Evolutionary conservation across 2,113 vertebrate species (phyloP), one percentile per base, ranked within the genome.

Genomic region (Geothlypis trichas): DNA sequence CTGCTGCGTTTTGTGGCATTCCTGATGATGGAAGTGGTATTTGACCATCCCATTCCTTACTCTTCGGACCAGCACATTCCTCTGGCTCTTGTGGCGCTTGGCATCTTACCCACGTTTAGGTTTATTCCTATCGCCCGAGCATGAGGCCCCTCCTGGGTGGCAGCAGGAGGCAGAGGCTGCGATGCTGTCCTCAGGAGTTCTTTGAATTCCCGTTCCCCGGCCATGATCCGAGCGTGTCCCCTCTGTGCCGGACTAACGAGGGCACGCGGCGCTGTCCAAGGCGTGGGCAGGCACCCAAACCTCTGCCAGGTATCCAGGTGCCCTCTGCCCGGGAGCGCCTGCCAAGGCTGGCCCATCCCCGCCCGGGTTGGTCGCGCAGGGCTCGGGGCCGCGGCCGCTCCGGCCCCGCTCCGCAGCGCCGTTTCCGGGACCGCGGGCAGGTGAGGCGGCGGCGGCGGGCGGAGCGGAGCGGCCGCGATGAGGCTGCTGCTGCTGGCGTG

Each of bases 401-500:
- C 17, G 5, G 5, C 1, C 14, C 18, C 46, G 27, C 58, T 13
- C 42, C 31, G 23, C 44, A 1, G 52, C 30, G 58, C 47, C 2
- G 73, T 15, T 80, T 72, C 92, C 77, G 51, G 76, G 26, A 6
- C 90, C 55, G 20, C 39, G 54, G 33, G 33, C 67, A 75, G 42
- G 76, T 66, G 81, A 62, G 44, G 67, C 10, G 55, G 87, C 10
- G 55, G 87, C 5, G 59, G 23, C 57, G 57, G 57, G 59, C 7
- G 35, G 46, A 46, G 46, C 7, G 39, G 11, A 33, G 54, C 14
- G 15, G 78, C 54, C 69, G 96, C 96, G 3, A 99, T 99, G 99
- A 98, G 97, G 95, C 87, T 99, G 95, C 98, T 99, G 14, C 97
- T 99, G 80, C 83, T 99, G 81, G 99, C 99, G 14, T 96, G 97